These are phyloP conservation scores for Phenganax subtilis DNA, from an alignment of 92 coral and sea anemone genomes.

Conservation along the genomic window DNA sequence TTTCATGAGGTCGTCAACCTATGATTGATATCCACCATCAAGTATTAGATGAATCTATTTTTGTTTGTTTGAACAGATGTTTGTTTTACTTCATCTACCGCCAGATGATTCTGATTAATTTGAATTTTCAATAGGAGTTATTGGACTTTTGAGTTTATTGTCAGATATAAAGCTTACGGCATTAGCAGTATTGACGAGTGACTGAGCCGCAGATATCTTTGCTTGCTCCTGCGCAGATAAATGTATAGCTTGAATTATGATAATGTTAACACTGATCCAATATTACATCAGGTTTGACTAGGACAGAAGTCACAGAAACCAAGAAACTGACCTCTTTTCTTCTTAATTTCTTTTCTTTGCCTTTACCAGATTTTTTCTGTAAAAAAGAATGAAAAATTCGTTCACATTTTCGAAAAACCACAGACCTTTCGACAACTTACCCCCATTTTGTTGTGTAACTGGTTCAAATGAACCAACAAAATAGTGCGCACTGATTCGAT, in stretches of 20 bases:
- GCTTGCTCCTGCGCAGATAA: constrained; percentile 78
- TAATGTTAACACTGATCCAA: neutral
- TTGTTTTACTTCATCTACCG: no score
- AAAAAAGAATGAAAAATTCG: neutral
- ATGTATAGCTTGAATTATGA: neutral
- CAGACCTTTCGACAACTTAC: neutral
- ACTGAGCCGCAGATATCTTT: constrained; percentile 82
- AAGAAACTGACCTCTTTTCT: constrained; percentile 76
- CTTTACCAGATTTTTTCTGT: constrained; percentile 86
- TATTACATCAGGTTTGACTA: neutral
- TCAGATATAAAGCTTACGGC: constrained; percentile 50
- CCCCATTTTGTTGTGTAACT: constrained; percentile 33
- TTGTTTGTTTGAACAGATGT: no score
- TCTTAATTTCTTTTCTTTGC: constrained; percentile 87
- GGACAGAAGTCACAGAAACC: neutral
- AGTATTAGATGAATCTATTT: neutral
- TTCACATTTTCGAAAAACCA: neutral
- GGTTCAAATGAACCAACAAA: neutral
- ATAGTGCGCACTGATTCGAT: neutral
- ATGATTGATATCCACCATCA: neutral
- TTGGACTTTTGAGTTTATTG: no score
- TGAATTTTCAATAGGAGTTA: no score
- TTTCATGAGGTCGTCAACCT: constrained; percentile 76
- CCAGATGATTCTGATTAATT: no score
- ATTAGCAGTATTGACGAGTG: constrained; percentile 81